Percentiles rank a stretch among this genome's conserved stretches.
These are phyloP conservation scores for Eilema caniola DNA, from an alignment of 2,888 invertebrate species.

Conservation along the genomic window DNA sequence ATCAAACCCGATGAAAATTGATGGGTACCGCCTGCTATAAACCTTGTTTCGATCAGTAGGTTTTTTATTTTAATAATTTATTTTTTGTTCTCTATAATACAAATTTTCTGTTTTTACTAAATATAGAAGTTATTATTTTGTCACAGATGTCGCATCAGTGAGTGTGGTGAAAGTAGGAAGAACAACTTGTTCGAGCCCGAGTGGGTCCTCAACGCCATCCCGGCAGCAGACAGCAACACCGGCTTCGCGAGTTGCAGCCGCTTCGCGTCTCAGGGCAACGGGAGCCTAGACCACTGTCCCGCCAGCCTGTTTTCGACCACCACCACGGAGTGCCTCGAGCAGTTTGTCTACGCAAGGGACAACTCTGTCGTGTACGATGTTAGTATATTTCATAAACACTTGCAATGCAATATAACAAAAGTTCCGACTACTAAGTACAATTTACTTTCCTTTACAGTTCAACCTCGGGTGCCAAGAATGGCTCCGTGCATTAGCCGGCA, in stretches of 20 bases:
- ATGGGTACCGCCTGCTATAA: too few species aligned
- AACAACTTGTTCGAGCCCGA: conserved; percentile 64
- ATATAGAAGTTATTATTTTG: too few species aligned
- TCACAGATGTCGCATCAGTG: conserved; percentile 81
- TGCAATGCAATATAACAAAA: not conserved
- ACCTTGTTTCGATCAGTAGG: too few species aligned
- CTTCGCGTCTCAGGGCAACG: conserved; percentile 60
- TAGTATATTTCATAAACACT: conserved; percentile 39
- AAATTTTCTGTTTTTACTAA: too few species aligned
- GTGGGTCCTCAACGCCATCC: conserved; percentile 81
- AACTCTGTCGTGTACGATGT: conserved; percentile 79
- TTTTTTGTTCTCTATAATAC: too few species aligned
- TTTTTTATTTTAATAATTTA: too few species aligned
- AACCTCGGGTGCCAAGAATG: conserved; percentile 89
- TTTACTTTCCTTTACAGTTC: conserved; percentile 80
- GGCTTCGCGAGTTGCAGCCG: conserved; percentile 80
- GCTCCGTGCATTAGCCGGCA: conserved; percentile 90
- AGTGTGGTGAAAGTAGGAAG: conserved; percentile 78
- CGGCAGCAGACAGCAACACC: conserved; percentile 51
- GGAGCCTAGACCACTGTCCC: conserved; percentile 64
- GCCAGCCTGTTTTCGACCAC: conserved; percentile 56
- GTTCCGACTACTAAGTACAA: not conserved
- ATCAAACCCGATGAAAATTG: too few species aligned
- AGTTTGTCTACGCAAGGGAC: conserved; percentile 68
- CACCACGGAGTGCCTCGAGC: conserved; percentile 57